Base-by-base conservation (phyloP, 1,140 invertebrate species). In the Drosophila funebris region DNA sequence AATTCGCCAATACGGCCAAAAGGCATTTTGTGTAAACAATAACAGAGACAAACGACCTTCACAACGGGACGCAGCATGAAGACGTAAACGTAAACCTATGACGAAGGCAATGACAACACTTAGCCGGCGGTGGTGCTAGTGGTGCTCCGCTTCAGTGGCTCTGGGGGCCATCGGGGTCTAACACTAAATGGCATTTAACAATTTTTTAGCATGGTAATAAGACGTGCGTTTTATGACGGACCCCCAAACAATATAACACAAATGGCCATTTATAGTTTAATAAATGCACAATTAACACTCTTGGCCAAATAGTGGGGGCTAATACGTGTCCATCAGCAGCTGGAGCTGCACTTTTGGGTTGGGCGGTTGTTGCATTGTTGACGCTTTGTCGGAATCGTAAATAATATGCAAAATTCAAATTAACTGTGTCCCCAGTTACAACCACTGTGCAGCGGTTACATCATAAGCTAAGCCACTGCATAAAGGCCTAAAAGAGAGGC, bases 201-300 rank as follows among this genome's bases (percentile, higher is more conserved):
- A 57, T 48, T 24, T 78, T 85, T 87, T 75, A 82, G 58, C 82
- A 73, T 71, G 73, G 61, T 58, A 77, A 73, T 81, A 80, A 77
- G 77, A 14, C 43, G 53, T 29, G 58, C 54, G 70, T 62, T 84
- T 85, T 78, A 85, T 77, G 76, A 16, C 54, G 8, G 56, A 46
- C 69, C 53, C 56, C 37, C 48, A 73, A 72, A 39, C 22, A 39
- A 33, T 46, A 60, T 24, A 52, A 37, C 57, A 20, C 37, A 80
- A 66, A 77, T 82, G 54, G 13, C 22, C 74, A 81, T 75, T 20
- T 87, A 68, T 63, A 52, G 50, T 71, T 66, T 69, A 68, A 85
- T 87, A 81, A 81, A 81, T 57, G 69, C 82, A 48, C 64, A 84
- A 85, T 84, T 84, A 84, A 81, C 80, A 81, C 80, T 64, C 63